Evolutionary conservation across 1,140 invertebrate genomes (phyloP), one percentile per base, ranked within the genome.

Genomic region (Penaeus chinensis): DNA sequence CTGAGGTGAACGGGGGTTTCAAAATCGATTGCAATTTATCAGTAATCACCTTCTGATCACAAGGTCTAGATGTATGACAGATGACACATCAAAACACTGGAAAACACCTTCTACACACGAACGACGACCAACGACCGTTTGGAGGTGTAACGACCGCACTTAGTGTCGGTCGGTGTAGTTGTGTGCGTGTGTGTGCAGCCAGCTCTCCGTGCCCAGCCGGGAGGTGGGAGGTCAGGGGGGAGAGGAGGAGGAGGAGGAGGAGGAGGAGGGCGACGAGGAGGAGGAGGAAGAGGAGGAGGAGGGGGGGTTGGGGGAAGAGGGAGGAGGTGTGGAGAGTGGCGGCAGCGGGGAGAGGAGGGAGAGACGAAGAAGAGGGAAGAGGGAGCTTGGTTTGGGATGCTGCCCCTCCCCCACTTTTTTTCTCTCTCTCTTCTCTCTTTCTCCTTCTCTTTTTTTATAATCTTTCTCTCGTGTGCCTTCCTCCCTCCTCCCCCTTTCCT

Each of bases 61-160:
- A 20, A 60, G 77, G 77, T 79, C 42, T 16, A 54, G 54, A 54
- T 54, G 77, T 47, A 27, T 47, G 77, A 54, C 42, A 79, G 77
- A 16, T 60, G 77, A 60, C 32, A 24, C n/a, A n/a, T 47, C 77
- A 79, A 37, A 60, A 24, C 37, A 27, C n/a, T 60, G 18, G 32
- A 13, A 74, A 65, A 83, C 82, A 54, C 60, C 42, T 83, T n/a
- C 32, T 19, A 84, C 71, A 84, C 82, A 54, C 47, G 42, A 22
- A 84, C 37, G 82, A 84, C 82, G 27, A 20, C 69, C 22, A 76
- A 84, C 82, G 82, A 84, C 69, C 69, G 54, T 62, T 63, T 74
- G 32, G 82, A 83, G 69, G 69, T 54, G 69, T 76, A 84, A 76
- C 82, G 82, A 76, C 82, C 69, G 82, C 82, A 32, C 71, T 54